A percentile compares a stretch with the other conserved stretches of the same genome.
phyloP scores from a whole-genome alignment of 2,888 invertebrate genomes.

The Acleris cristana region DNA sequence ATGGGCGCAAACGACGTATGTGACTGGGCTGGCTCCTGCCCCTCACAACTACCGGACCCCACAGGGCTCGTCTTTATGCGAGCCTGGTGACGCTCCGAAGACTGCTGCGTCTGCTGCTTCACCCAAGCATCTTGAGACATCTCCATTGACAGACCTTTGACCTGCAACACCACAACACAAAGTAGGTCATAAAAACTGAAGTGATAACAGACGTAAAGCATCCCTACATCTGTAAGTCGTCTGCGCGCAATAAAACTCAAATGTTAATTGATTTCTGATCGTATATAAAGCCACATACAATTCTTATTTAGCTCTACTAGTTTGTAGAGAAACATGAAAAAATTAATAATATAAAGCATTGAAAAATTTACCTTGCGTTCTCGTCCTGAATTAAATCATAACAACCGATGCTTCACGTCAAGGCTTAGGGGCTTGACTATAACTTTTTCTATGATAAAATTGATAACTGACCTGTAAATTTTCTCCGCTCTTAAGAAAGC shows the following conservation, averaged over 20 bases:
- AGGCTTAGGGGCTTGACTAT: too few relatives aligned
- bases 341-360: too few relatives aligned
- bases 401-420: too few relatives aligned
- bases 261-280: constrained; percentile 12
- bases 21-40: constrained; percentile 84
- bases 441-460: too few relatives aligned
- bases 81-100: constrained; percentile 71
- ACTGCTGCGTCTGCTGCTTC: constrained; percentile 76
- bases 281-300: constrained; percentile 5
- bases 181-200: not conserved
- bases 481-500: constrained; percentile 95
- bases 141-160: constrained; percentile 80
- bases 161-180: constrained; percentile 58
- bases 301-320: not conserved
- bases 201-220: not conserved
- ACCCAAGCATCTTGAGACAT: constrained; percentile 81
- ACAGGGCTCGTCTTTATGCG: constrained; percentile 78
- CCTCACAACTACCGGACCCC: constrained; percentile 74
- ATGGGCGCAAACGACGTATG: constrained; percentile 76
- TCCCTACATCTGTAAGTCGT: not conserved
- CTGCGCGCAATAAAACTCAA: constrained; percentile 13
- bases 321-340: not conserved
- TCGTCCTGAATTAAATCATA: too few relatives aligned
- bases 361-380: too few relatives aligned
- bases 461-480: constrained; percentile 90